Conservation (phyloP, 2,113 vertebrate species). For the Nothoprocta perdicaria region DNA sequence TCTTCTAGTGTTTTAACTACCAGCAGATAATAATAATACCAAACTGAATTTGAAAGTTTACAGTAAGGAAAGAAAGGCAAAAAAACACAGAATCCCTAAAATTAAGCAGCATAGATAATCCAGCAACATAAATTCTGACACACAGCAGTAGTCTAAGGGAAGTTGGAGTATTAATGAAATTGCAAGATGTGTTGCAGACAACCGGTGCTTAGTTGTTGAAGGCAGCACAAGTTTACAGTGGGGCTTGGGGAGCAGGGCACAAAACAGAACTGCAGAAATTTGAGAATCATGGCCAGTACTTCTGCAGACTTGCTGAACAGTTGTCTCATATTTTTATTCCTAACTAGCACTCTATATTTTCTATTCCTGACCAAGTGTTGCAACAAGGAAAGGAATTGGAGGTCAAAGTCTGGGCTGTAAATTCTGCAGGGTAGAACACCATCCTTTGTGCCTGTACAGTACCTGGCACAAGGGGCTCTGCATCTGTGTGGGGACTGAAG, state of each 20-base stretch:
- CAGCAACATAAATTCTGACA: background rate
- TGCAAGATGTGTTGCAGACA: background rate
- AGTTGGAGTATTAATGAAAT: background rate
- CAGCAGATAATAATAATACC: background rate
- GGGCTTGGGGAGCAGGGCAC: background rate
- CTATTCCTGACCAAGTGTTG: background rate
- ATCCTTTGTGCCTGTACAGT: background rate
- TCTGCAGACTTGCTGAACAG: background rate
- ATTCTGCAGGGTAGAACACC: background rate
- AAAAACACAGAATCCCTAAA: background rate
- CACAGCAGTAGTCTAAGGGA: background rate
- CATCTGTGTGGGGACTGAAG: background rate
- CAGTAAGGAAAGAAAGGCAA: background rate
- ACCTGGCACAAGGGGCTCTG: background rate
- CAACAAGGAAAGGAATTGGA: background rate
- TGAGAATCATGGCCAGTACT: background rate
- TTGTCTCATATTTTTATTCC: background rate
- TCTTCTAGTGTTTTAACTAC: background rate
- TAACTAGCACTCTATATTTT: background rate
- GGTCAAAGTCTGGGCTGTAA: background rate
- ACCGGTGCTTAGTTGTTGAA: background rate
- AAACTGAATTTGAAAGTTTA: background rate
- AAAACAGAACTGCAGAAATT: background rate
- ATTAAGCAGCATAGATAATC: background rate
- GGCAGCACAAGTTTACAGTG: background rate